Percentiles rank a stretch among this genome's conserved stretches.
Conservation (phyloP, 2,888 invertebrate genomes). For the Platycnemis pennipes region DNA sequence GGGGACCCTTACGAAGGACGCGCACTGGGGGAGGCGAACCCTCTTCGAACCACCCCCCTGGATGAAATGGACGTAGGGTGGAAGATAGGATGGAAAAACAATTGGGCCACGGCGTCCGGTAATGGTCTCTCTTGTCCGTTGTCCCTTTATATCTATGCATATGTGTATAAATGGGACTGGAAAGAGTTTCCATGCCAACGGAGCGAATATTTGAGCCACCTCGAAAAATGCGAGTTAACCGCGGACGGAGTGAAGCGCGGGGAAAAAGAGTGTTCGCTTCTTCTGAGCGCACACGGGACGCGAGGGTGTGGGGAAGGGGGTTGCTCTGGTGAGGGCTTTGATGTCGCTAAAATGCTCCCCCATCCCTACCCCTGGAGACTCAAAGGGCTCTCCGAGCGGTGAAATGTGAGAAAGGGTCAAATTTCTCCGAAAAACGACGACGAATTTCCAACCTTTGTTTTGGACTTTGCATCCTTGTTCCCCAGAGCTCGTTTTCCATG, state of each 20-base stretch:
- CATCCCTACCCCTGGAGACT: too few relatives aligned
- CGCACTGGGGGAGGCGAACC: neutral
- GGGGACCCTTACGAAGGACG: neutral
- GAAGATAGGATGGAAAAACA: neutral
- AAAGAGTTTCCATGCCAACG: constrained; percentile 1
- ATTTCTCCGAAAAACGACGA: neutral
- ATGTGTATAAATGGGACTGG: neutral
- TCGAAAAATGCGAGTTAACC: neutral
- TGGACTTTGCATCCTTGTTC: neutral
- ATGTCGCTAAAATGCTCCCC: too few relatives aligned
- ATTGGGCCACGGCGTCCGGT: neutral
- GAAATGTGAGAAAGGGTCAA: neutral
- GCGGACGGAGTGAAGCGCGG: neutral
- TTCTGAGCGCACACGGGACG: neutral
- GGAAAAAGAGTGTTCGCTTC: neutral
- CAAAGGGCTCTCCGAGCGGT: too few relatives aligned
- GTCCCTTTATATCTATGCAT: neutral
- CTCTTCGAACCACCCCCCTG: neutral
- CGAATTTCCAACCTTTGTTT: neutral
- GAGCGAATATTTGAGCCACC: neutral
- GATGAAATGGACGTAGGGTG: neutral
- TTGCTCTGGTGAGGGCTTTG: too few relatives aligned
- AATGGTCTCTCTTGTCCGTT: neutral
- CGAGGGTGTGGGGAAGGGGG: too few relatives aligned
- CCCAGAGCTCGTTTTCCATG: neutral